phyloP scores from a whole-genome alignment of 2,888 invertebrate species.

The Azorinus chamasolen region DNA sequence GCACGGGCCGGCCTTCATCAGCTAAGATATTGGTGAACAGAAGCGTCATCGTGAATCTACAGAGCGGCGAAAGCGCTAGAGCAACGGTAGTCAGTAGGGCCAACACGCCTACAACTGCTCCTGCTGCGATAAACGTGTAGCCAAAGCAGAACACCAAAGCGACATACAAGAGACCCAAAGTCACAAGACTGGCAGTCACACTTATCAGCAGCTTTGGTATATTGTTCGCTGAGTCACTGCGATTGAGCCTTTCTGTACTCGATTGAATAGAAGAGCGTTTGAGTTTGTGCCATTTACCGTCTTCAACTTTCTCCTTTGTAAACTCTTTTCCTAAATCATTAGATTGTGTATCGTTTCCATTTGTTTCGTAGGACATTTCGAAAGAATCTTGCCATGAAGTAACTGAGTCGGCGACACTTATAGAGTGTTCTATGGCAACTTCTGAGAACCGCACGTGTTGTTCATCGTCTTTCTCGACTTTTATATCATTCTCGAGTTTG shows the following conservation, averaged over 20 bases:
- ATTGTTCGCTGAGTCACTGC: too few species aligned
- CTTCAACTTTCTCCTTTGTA: neutral
- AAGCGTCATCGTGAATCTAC: neutral
- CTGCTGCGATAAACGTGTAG: neutral
- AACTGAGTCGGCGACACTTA: slow-evolving; percentile 47
- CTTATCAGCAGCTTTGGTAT: too few species aligned
- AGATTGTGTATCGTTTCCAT: slow-evolving; percentile 4
- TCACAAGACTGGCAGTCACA: neutral
- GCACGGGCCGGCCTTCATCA: neutral
- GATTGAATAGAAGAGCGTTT: slow-evolving; percentile 1
- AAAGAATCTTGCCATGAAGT: slow-evolving; percentile 52
- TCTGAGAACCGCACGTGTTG: too few species aligned
- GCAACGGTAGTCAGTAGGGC: neutral
- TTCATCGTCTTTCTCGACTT: too few species aligned
- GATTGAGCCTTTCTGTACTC: too few species aligned
- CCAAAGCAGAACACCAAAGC: neutral
- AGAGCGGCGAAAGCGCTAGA: neutral
- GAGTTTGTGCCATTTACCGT: slow-evolving; percentile 36
- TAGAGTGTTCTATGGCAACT: slow-evolving; percentile 28
- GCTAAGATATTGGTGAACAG: neutral
- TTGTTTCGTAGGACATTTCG: slow-evolving; percentile 30
- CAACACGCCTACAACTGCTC: neutral
- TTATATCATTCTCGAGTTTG: neutral
- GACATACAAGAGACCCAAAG: neutral
- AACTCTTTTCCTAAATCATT: neutral